Evolutionary conservation across 2,113 vertebrate species (phyloP).

Genomic region (Gallinago jamesoni): DNA sequence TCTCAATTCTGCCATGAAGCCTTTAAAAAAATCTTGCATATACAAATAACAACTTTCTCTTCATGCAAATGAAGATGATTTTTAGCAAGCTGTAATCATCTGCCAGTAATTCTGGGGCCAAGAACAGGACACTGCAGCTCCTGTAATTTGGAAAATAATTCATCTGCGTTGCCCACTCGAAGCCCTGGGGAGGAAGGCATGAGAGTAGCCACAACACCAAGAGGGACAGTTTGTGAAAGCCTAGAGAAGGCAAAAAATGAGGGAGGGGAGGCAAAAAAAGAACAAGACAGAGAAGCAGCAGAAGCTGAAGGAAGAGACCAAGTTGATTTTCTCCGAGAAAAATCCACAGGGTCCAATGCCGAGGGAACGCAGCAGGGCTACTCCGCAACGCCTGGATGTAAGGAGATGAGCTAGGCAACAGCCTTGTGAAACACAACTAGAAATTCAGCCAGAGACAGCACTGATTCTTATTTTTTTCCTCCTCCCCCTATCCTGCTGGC

Average conservation of each 20-base stretch:
- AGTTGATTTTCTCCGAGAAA: neutral
- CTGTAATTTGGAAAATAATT: neutral
- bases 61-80: neutral
- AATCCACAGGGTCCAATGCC: neutral
- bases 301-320: neutral
- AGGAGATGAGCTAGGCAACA: neutral
- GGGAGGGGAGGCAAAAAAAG: neutral
- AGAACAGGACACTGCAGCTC: neutral
- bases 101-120: neutral
- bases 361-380: neutral
- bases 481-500: neutral
- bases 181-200: neutral
- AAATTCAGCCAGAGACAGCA: slow-evolving; percentile 15
- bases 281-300: neutral
- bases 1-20: neutral
- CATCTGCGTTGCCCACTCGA: neutral
- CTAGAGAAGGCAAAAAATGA: neutral
- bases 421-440: neutral
- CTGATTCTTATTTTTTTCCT: slow-evolving; percentile 11
- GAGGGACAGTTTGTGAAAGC: neutral
- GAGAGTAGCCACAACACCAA: neutral
- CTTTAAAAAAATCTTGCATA: neutral
- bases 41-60: neutral
- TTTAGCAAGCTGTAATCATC: neutral
- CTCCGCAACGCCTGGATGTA: neutral